Conservation (phyloP, 1,140 invertebrate genomes). For the Micrasema longulum region DNA sequence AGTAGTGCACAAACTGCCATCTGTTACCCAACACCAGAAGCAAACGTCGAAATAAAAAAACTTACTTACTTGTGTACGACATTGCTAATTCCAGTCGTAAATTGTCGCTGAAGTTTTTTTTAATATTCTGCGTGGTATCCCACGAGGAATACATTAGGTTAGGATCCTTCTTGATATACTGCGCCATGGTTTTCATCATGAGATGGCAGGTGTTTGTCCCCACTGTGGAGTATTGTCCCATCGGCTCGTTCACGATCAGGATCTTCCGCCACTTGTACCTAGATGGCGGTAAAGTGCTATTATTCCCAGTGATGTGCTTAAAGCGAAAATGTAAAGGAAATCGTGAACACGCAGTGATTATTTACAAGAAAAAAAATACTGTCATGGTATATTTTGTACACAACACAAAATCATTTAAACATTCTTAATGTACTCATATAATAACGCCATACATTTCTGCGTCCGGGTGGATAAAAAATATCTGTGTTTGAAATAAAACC, state of each 20-base stretch:
- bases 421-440: too few species aligned
- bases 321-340: constrained; percentile 23
- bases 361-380: too few species aligned
- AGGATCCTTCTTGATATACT: constrained; percentile 70
- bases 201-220: constrained; percentile 76
- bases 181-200: constrained; percentile 77
- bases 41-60: constrained; percentile 19
- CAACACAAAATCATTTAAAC: too few species aligned
- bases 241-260: constrained; percentile 77
- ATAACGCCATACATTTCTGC: too few species aligned
- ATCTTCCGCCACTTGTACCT: constrained; percentile 79
- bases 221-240: constrained; percentile 73
- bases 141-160: constrained; percentile 64
- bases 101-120: constrained; percentile 66
- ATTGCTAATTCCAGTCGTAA: constrained; percentile 63
- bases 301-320: constrained; percentile 33
- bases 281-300: constrained; percentile 60
- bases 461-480: too few species aligned
- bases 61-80: constrained; percentile 71
- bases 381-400: too few species aligned
- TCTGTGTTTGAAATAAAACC: too few species aligned
- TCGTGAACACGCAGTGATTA: not conserved
- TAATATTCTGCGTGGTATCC: constrained; percentile 69
- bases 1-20: constrained; percentile 12
- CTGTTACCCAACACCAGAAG: constrained; percentile 4